Evolutionary conservation across 2,888 invertebrate species (phyloP), one percentile per base, ranked within the genome.

Genomic region (Galeopsomyia nigrocyanea): DNA sequence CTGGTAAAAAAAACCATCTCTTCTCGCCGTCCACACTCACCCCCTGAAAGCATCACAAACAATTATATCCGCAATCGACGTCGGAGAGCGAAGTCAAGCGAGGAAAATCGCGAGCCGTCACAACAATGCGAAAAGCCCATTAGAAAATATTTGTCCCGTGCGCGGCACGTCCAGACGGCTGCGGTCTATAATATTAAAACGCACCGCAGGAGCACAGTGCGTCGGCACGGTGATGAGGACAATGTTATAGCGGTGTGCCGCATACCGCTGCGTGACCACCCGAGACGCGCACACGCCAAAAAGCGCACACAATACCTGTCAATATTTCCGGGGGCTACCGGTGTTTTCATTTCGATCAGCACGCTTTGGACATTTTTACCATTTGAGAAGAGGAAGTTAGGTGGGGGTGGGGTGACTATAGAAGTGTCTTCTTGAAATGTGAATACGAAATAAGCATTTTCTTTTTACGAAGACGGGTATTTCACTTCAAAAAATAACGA

Each of bases 91-190:
- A 71, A 62, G 75, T 77, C 77, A 77, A 76, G 76, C 76, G 79
- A 79, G 80, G 79, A 80, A 82, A 83, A 82, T 80, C 80, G 77
- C 77, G 78, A 10, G 26, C 22, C 60, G 1, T 53, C 16, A n/a
- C 1, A 19, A 53, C 61, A 76, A 65, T 75, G 53, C 73, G 26
- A 26, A 73, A 77, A 75, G 72, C 71, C 73, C 71, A 74, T 76
- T 75, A 76, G 79, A 82, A 83, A 83, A 83, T 83, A 83, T 83
- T 83, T 82, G 82, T 79, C 81, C 79, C 77, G 26, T 26, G 26
- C 5, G 26, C 79, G 16, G 13, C 22, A 21, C n/a, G n/a, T n/a
- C n/a, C n/a, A n/a, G n/a, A 51, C 50, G 50, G 19, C 39, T 21
- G 19, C 55, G 39, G 26, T 49, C 57, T 22, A 17, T n/a, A 39